Evolutionary conservation across 2,113 vertebrate genomes (phyloP), one percentile per base, ranked within the genome.

Genomic region (Chloropsis cyanopogon): DNA sequence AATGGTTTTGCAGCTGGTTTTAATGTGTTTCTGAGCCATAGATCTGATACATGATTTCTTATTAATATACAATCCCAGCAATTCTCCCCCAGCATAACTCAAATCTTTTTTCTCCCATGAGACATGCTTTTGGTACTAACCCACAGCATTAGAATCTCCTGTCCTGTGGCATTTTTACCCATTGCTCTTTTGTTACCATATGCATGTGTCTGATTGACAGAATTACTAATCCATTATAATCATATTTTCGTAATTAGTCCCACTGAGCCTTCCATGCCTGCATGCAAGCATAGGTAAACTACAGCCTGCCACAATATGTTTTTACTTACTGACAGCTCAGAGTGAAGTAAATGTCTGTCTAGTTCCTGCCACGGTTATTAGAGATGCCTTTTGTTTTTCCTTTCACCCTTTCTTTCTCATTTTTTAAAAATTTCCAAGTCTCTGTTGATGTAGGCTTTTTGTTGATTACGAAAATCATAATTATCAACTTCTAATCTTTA

Each of bases 231-330:
- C 97, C 94, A 97, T 96, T 96, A 77, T 97, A 98, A 98, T 98
- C 94, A 95, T 97, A 97, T 98, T 98, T 98, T 97, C 49, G 77
- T 98, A 98, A 98, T 98, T 98, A 98, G 97, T 98, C 98, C 98
- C 97, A 93, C 86, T 1, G 98, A 98, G 97, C 96, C 97, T 86
- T 19, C 8, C 0, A 86, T 96, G 97, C 87, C 96, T 97, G 95
- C 90, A 93, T 18, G 8, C 86, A 93, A 81, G 85, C 96, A 95
- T 95, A 98, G 97, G 97, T 98, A 98, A 96, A 92, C 96, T 92
- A 42, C 92, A 93, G 96, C 90, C 95, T 97, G 97, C 94, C 81
- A 89, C 90, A 96, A 82, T 95, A 84, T 95, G 94, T 88, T 96
- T 96, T 94, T 84, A 92, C 96, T 96, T 87, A 75, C 88, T 97